Evolutionary conservation across 1,140 invertebrate species (phyloP), one percentile per base, ranked within the genome.

Genomic region (Riptortus pedestris): DNA sequence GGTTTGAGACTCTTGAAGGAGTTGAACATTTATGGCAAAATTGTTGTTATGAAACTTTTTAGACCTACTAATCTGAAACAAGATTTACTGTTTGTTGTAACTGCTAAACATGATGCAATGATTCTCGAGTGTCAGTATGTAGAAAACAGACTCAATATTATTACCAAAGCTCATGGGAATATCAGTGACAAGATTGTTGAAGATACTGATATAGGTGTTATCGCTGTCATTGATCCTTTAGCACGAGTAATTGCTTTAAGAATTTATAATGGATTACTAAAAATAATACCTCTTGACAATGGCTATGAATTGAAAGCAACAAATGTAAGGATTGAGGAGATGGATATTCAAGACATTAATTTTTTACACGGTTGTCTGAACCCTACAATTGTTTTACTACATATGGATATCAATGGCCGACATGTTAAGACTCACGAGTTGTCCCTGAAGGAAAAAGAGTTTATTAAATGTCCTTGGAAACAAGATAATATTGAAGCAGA

Each of bases 401-500:
- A 98, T 78, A 93, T 98, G 78, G 95, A 96, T 77, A 80, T 85
- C 48, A 88, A 91, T 77, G 90, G 90, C 12, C 78, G 95, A 63
- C 96, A 99, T 75, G 88, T 98, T 2, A 97, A 96, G 79, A 96
- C 95, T 3, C 93, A 96, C 74, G 93, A 98, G 78, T 91, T 99
- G 63, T 93, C 90, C 62, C 77, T 97, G 66, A 82, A 86, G 67
- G 93, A 97, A 65, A 98, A 97, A 76, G 95, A 99, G 75, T 95
- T 98, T 73, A 85, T 88, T n/a, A 96, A 95, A 76, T 88, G 90
- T 45, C 89, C 93, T 0, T 98, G 96, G 96, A 92, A 91, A 70
- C 95, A 98, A 78, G 94, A 97, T 71, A 97, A 98, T 79, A 93
- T 99, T 7, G 96, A 98, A 75, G 90, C 90, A 57, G 94, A 98